Evolutionary conservation across 2,113 vertebrate genomes (phyloP).

Genomic region (Lophotis ruficrista): DNA sequence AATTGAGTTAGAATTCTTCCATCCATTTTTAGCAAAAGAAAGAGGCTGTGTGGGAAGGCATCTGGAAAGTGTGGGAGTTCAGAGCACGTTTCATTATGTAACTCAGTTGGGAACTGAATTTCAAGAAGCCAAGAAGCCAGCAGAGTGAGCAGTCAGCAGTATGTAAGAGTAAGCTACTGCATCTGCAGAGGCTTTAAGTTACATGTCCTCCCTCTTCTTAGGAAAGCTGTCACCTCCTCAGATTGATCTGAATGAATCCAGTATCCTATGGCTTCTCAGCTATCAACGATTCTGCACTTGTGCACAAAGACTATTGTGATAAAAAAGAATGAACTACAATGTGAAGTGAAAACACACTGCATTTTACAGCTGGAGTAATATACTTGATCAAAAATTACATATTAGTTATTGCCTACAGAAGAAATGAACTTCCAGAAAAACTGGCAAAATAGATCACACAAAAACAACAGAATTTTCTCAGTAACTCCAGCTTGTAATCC

Average conservation of each 20-base stretch:
- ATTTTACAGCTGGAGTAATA: not conserved
- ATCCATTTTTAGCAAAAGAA: constrained; percentile 39
- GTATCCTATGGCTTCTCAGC: not conserved
- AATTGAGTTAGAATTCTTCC: not conserved
- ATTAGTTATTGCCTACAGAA: not conserved
- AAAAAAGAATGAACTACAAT: not conserved
- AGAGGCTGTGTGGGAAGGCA: constrained; percentile 36
- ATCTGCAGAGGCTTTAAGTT: not conserved
- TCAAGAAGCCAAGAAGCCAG: not conserved
- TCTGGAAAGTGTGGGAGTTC: constrained; percentile 44
- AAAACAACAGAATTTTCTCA: not conserved
- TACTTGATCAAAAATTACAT: not conserved
- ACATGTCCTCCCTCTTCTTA: not conserved
- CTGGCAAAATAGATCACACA: not conserved
- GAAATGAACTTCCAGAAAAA: not conserved
- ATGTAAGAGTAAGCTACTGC: not conserved
- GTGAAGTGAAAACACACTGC: not conserved
- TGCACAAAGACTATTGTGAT: not conserved
- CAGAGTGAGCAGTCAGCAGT: constrained; percentile 31
- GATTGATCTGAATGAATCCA: not conserved
- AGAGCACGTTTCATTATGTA: constrained; percentile 41
- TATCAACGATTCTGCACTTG: not conserved
- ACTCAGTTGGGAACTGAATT: constrained; percentile 15
- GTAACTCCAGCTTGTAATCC: not conserved
- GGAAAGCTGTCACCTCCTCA: not conserved